Conservation (phyloP, 2,797 vertebrate species). For the Uromys caudimaculatus region DNA sequence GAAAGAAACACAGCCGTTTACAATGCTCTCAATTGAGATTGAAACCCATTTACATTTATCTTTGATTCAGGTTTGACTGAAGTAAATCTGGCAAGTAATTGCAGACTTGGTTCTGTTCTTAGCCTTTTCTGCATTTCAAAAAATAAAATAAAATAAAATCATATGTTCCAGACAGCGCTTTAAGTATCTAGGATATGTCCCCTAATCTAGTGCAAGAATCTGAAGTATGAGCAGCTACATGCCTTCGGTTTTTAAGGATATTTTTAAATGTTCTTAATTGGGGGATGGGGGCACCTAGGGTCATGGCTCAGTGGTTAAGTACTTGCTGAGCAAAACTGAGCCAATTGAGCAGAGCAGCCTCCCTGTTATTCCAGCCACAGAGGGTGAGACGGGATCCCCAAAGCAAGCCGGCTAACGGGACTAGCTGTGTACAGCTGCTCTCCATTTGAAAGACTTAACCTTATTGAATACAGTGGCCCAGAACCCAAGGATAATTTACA, state of each 20-base stretch:
- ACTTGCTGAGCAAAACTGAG: background rate
- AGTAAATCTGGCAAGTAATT: slow-evolving; percentile 60
- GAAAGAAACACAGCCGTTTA: slow-evolving; percentile 43
- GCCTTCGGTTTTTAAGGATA: background rate
- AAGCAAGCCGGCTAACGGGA: background rate
- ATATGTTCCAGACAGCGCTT: slow-evolving; percentile 27
- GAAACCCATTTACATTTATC: background rate
- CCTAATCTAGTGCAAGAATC: background rate
- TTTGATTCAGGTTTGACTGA: slow-evolving; percentile 32
- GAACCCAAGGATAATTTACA: background rate
- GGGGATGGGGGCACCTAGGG: background rate
- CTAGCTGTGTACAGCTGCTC: background rate
- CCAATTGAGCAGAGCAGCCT: background rate
- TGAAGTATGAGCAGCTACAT: background rate
- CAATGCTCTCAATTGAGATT: background rate
- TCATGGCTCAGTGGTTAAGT: background rate
- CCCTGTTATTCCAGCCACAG: background rate
- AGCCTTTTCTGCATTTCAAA: slow-evolving; percentile 47
- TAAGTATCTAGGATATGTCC: slow-evolving; percentile 26
- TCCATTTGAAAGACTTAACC: background rate
- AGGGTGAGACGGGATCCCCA: background rate
- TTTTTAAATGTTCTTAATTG: slow-evolving; percentile 5
- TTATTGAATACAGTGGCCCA: background rate
- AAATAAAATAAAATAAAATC: slow-evolving; percentile 37
- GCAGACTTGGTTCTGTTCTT: slow-evolving; percentile 27